A percentile compares a stretch with the other conserved stretches of the same genome.
Evolutionary conservation across 2,888 invertebrate species (phyloP).

Genomic region (Embidobia sp.): DNA sequence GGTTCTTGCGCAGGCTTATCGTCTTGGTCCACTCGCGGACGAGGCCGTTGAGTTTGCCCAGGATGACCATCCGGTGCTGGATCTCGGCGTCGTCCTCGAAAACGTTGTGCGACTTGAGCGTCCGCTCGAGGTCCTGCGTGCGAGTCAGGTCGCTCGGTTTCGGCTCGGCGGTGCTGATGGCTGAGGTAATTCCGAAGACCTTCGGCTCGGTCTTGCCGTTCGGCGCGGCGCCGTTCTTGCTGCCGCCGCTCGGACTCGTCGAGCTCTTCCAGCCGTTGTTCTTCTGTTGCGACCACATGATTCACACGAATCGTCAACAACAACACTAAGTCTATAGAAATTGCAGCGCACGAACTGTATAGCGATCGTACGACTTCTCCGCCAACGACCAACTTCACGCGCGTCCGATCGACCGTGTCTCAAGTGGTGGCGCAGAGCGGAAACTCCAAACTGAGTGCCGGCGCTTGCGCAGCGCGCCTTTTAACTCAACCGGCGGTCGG

Average conservation of each 20-base stretch:
- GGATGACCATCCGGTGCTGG: constrained; percentile 92
- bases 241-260: constrained; percentile 3
- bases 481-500: too few species aligned
- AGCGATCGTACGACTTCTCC: not conserved
- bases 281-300: constrained; percentile 54
- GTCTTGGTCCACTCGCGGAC: constrained; percentile 97
- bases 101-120: constrained; percentile 91
- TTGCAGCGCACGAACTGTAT: constrained; percentile 31
- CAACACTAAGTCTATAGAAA: constrained; percentile 39
- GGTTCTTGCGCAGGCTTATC: constrained; percentile 93
- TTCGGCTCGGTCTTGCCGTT: constrained; percentile 73
- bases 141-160: constrained; percentile 89
- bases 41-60: constrained; percentile 91
- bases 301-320: constrained; percentile 37
- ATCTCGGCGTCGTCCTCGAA: constrained; percentile 95
- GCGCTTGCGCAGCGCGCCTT: too few species aligned
- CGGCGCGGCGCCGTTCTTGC: constrained; percentile 12
- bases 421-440: too few species aligned
- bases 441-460: too few species aligned
- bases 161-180: constrained; percentile 93
- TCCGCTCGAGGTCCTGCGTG: constrained; percentile 89
- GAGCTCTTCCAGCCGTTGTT: constrained; percentile 42
- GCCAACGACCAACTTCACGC: not conserved
- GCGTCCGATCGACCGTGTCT: too few species aligned
- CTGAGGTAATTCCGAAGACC: constrained; percentile 95